Conservation (phyloP, 2,113 vertebrate genomes). For the Rana temporaria region DNA sequence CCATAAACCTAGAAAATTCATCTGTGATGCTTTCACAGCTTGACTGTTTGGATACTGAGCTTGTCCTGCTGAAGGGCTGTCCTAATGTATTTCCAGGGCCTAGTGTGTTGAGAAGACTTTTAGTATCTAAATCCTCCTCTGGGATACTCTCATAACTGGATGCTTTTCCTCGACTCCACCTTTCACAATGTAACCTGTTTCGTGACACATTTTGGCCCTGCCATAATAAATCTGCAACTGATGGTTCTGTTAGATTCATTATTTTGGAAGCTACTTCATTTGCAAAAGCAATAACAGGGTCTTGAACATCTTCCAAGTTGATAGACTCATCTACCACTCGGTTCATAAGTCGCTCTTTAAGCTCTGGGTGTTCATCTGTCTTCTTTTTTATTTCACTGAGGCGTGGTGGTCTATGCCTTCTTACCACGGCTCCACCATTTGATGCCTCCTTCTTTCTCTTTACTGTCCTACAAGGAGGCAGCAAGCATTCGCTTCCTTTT, state of each 20-base stretch:
- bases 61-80: slow-evolving; percentile 87
- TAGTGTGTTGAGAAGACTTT: slow-evolving; percentile 74
- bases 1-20: slow-evolving; percentile 97
- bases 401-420: slow-evolving; percentile 91
- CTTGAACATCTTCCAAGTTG: slow-evolving; percentile 85
- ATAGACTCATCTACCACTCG: slow-evolving; percentile 92
- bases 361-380: slow-evolving; percentile 94
- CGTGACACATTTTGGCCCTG: slow-evolving; percentile 80
- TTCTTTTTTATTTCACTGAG: slow-evolving; percentile 97
- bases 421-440: slow-evolving; percentile 67
- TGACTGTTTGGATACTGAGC: slow-evolving; percentile 96
- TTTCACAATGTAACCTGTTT: slow-evolving; percentile 87
- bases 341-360: slow-evolving; percentile 94
- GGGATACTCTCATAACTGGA: slow-evolving; percentile 97
- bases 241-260: slow-evolving; percentile 90
- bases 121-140: slow-evolving; percentile 83
- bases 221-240: slow-evolving; percentile 84
- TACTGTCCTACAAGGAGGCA: slow-evolving; percentile 78
- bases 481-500: slow-evolving; percentile 77
- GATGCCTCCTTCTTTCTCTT: slow-evolving; percentile 88
- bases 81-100: slow-evolving; percentile 80
- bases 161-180: slow-evolving; percentile 87
- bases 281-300: slow-evolving; percentile 87
- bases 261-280: slow-evolving; percentile 93
- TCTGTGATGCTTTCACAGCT: slow-evolving; percentile 98